Evolutionary conservation across 2,888 invertebrate genomes (phyloP).

Genomic region (Xylocampa areola): DNA sequence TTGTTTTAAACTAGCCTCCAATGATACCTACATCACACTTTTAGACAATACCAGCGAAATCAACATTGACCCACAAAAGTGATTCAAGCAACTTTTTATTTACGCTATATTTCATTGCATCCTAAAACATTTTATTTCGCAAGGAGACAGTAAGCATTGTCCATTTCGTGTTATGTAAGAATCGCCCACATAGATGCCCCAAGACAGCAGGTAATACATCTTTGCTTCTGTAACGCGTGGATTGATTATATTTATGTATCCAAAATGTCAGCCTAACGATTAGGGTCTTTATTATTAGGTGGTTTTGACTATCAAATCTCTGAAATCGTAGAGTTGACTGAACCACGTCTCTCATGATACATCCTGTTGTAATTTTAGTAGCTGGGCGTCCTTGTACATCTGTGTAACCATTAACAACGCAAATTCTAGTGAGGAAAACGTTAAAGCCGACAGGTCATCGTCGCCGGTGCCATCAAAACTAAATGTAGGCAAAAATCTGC

Average conservation of each 20-base stretch:
- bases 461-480: slow-evolving; percentile 54
- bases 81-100: slow-evolving; percentile 41
- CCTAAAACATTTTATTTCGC: slow-evolving; percentile 31
- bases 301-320: slow-evolving; percentile 28
- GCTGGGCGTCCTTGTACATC: slow-evolving; percentile 40
- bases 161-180: slow-evolving; percentile 43
- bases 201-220: slow-evolving; percentile 47
- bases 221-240: slow-evolving; percentile 48
- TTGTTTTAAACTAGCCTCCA: slow-evolving; percentile 54
- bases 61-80: slow-evolving; percentile 70
- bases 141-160: slow-evolving; percentile 46
- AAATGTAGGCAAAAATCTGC: slow-evolving; percentile 51
- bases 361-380: slow-evolving; percentile 40
- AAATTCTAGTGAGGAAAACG: slow-evolving; percentile 39
- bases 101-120: slow-evolving; percentile 38
- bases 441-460: slow-evolving; percentile 49
- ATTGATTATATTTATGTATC: slow-evolving; percentile 49
- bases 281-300: slow-evolving; percentile 40
- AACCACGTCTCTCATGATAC: slow-evolving; percentile 7
- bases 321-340: slow-evolving; percentile 16
- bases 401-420: slow-evolving; percentile 15
- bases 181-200: slow-evolving; percentile 41
- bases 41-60: slow-evolving; percentile 62
- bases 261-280: slow-evolving; percentile 60
- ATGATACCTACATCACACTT: slow-evolving; percentile 51